Evolutionary conservation across 2,797 vertebrate species (phyloP), one percentile per base, ranked within the genome.

Genomic region (Gymnocypris eckloni): DNA sequence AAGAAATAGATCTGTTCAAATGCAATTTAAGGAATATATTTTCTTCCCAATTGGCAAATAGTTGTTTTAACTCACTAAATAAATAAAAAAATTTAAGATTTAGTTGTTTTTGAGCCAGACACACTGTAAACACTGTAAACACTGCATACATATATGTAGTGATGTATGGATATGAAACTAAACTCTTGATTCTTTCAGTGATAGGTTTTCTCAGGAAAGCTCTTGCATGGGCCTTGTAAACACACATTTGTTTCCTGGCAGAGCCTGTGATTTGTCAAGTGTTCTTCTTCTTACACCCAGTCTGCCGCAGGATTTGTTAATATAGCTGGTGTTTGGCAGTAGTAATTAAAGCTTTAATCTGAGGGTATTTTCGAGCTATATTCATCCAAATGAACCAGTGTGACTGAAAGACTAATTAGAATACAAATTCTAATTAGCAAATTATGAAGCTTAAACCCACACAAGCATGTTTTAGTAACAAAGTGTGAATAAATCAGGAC

Each of bases 381-480:
- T 79, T 79, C 76, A 43, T 59, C 54, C 54, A 61, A 79, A 79
- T 77, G 0, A 77, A 39, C 33, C 75, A 77, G 33, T 52, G 33
- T 39, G 75, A 61, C 76, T 61, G 76, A 79, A 59, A 79, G 54
- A 79, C 76, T 61, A 61, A 79, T 79, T 79, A 61, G 13, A 81
- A 48, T 9, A 79, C 56, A 81, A 71, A 71, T 78, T 70, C 81
- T 86, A 82, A 82, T 64, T 39, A 61, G 48, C 79, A 66, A 82
- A 78, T 88, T 87, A 85, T 71, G 80, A 76, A 76, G 69, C 37
- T 79, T 43, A 73, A 20, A 67, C 64, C 79, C 86, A 33, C 66
- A 82, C 69, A 81, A 67, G 50, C 56, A 79, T 61, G 76, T 81
- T 79, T 79, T 52, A 52, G 79, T 13, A 52, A 81, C 39, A 66